Conservation (phyloP, 2,113 vertebrate species). For the Pedetes capensis region DNA sequence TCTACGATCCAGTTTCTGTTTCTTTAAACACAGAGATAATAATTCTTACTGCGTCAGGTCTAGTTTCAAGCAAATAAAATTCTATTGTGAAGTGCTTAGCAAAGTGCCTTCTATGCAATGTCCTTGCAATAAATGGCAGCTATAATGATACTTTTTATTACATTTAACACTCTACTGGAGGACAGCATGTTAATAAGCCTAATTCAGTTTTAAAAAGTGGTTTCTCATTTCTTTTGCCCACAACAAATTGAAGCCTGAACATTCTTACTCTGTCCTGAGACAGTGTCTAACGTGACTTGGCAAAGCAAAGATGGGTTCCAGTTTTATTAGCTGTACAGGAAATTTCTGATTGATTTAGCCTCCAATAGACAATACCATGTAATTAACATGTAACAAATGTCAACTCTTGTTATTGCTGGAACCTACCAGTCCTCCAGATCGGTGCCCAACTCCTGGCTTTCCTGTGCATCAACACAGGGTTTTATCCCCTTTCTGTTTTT, state of each 20-base stretch:
- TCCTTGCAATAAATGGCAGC: background rate
- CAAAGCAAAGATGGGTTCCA: constrained; percentile 35
- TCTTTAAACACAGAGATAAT: background rate
- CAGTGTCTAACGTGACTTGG: constrained; percentile 60
- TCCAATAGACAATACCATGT: constrained; percentile 68
- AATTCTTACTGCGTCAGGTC: background rate
- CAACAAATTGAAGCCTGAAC: background rate
- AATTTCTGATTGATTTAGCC: constrained; percentile 71
- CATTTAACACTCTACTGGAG: too few relatives aligned
- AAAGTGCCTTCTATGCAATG: background rate
- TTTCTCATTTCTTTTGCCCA: constrained; percentile 51
- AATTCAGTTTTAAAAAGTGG: background rate
- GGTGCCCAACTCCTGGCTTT: background rate
- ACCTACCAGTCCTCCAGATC: background rate
- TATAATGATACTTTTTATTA: background rate
- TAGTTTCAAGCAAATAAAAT: background rate
- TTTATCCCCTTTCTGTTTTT: background rate
- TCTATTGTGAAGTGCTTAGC: background rate
- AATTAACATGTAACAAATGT: constrained; percentile 71
- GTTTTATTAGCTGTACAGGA: constrained; percentile 66
- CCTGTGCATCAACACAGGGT: fast-evolving
- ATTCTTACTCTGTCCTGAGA: constrained; percentile 20
- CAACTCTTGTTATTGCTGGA: constrained; percentile 68
- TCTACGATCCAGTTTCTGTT: background rate
- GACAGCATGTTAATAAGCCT: background rate